Base-by-base conservation (phyloP, 2,888 invertebrate species). In the Neoscelio sp. region DNA sequence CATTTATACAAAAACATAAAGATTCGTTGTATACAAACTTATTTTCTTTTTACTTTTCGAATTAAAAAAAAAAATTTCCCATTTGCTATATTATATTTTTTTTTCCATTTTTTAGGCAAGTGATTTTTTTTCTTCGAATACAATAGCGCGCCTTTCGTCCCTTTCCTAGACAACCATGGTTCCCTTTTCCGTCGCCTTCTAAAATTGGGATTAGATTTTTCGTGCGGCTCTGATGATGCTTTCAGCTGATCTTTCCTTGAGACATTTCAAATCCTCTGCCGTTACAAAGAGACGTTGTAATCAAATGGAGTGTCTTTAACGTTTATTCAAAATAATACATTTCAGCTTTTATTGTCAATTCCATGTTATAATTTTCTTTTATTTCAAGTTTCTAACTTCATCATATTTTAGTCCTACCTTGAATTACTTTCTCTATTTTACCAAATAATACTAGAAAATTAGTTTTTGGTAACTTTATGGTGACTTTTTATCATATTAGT, bases 271-370 rank as follows among this genome's bases (percentile, higher is more conserved):
- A 64, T 65, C 70, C 65, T 65, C 73, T 78, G 64, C 44, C 52
- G 62, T 78, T 73, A 78, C 64, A 62, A 70, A 78, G 30, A 56
- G 42, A 73, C 54, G 58, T 67, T 67, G 48, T 56, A 78, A 73
- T 68, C 68, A 52, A 78, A 78, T 71, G 60, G 52, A 78, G 71
- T 65, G 54, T 64, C 62, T 60, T 75, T 67, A 71, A 71, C 52
- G 71, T 62, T 44, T 58, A 50, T 50, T 75, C 60, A 64, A 67
- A 74, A 56, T 67, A 60, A 67, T 60, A 52, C 52, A 67, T 56
- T 28, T 42, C 62, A 10, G 17, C 28, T 52, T 35, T 60, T 40
- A 44, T 64, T 52, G 40, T 74, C 56, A 56, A 64, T 58, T 56
- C 38, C 23, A 58, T 35, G 40, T 58, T 48, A 12, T 38, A 48